Evolutionary conservation across 2,888 invertebrate genomes (phyloP), one percentile per base, ranked within the genome.

Genomic region (Agrotis segetum): DNA sequence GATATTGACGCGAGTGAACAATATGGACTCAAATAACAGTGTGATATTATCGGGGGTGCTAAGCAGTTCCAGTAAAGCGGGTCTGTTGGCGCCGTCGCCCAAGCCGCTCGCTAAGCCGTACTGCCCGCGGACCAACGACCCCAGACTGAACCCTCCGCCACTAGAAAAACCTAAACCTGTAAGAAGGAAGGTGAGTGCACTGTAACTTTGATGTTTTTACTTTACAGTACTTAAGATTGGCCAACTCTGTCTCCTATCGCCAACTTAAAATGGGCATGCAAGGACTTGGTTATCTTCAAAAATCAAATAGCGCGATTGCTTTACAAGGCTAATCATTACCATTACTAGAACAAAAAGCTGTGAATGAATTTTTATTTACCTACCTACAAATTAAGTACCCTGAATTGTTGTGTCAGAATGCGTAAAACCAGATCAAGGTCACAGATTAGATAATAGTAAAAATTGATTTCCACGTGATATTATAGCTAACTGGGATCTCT

Each of bases 11-110:
- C 94, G 96, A 71, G 96, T 96, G 87, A 96, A 94, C 86, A 96
- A 93, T 87, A 96, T 96, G 96, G 96, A 96, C 90, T 94, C 95
- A 71, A 95, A 94, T 89, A 96, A 94, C 79, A 96, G 96, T 92
- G 95, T 96, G 85, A 89, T 96, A 85, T 88, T 96, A 84, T 96
- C 96, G 79, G 96, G 95, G 0, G 96, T 96, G 89, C 83, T 96
- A 76, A 93, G 91, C 78, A 91, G 92, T 67, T 90, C 95, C 5
- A 89, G 88, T 70, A 88, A 87, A 70, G 83, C 87, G 69, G 86
- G 87, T 59, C 78, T 88, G 78, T 78, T 87, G 79, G 73, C 89
- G 76, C 80, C 88, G 19, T 81, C 89, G 64, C 88, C 89, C 21
- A 88, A 88, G 81, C 87, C 87, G 44, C 81, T 86, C 61, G 77